Base-by-base conservation (phyloP, 37 sponge, comb jelly and placozoan genomes). In the Haliclona indistincta region DNA sequence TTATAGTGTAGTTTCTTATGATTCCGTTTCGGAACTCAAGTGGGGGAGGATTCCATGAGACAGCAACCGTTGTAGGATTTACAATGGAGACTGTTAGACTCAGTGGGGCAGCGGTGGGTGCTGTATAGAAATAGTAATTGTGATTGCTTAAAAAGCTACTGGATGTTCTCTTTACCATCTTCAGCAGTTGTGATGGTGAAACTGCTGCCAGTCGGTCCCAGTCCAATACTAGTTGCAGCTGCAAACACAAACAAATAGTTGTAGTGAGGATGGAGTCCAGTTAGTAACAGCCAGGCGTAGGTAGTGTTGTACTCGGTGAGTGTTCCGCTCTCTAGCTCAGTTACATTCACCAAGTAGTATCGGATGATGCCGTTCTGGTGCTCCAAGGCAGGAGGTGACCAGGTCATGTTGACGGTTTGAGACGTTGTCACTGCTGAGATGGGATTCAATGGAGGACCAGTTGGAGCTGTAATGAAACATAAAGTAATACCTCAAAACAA, bases 141-240 rank as follows among this genome's bases (percentile, higher is more conserved):
- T n/a, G 13, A 40, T 10, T 8, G 7, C 13, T 34, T 65, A 7
- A 65, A 35, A 7, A 4, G n/a, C n/a, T 35, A 65, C 30, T 38
- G 4, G 20, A 32, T 20, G 8, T 26, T 20, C 32, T 10, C 10
- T n/a, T n/a, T 73, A 73, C 74, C 62, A 73, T 38, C 62, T 56
- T 73, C 74, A 13, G 74, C 60, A 8, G 54, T 37, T 10, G 37
- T 73, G n/a, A 73, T 13, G 29, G 42, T 73, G 41, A 73, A 33
- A 17, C 13, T 2, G 3, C 22, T n/a, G 35, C 76, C 55, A 55
- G 60, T 68, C 23, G 84, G 84, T 13, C 84, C 84, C 42, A 26
- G 5, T 2, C 75, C 72, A 42, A 71, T 54, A n/a, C n/a, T n/a
- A 45, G 72, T 71, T 2, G 25, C 1, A 35, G 74, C 41, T 32